Evolutionary conservation across 1,140 invertebrate species (phyloP).

Genomic region (Linepithema humile): DNA sequence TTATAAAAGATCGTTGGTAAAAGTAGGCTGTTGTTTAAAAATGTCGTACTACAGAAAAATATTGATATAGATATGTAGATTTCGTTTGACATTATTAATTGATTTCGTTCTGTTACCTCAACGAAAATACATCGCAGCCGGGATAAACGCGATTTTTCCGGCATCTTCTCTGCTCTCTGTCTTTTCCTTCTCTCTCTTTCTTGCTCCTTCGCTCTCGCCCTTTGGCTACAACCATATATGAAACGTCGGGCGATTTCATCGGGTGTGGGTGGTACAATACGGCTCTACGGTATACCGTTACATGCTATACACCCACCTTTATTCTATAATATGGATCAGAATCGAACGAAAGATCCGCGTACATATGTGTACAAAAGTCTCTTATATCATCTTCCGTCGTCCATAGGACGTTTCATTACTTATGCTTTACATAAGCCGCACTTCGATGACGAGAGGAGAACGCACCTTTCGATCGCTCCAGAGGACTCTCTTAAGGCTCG

Average conservation of each 20-base stretch:
- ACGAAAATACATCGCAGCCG: constrained; percentile 29
- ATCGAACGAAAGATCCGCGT: constrained; percentile 60
- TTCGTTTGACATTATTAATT: no score
- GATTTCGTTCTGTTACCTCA: constrained; percentile 1
- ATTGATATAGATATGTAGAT: no score
- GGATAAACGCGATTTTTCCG: neutral
- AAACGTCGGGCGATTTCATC: constrained; percentile 65
- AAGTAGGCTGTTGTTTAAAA: neutral
- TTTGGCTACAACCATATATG: constrained; percentile 56
- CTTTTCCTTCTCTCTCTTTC: no score
- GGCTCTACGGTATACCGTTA: constrained; percentile 70
- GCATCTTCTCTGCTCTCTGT: neutral
- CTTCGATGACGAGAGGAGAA: constrained; percentile 8
- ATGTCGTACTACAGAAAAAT: constrained; percentile 26
- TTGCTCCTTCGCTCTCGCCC: constrained; percentile 43
- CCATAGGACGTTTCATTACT: constrained; percentile 66
- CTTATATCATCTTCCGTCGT: constrained; percentile 63
- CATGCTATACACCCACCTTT: constrained; percentile 73
- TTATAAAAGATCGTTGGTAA: neutral
- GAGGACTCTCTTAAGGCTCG: neutral
- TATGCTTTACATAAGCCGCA: constrained; percentile 68
- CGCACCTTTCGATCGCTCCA: neutral
- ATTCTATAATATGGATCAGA: constrained; percentile 71
- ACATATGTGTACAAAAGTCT: constrained; percentile 51
- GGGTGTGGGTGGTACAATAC: constrained; percentile 66